Conservation (phyloP, 2,888 invertebrate genomes). For the Prionchulus punctatus region DNA sequence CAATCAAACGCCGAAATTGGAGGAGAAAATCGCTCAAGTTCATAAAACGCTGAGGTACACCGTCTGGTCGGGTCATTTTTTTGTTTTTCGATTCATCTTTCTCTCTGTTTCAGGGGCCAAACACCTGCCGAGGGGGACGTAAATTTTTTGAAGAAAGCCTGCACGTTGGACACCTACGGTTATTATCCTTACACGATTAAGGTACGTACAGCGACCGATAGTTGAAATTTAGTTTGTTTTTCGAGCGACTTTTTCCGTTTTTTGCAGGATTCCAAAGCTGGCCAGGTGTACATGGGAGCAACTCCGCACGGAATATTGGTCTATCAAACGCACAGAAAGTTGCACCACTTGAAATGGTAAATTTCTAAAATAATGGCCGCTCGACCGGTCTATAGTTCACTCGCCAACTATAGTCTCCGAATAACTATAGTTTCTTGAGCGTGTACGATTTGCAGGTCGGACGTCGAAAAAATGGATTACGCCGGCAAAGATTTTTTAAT, state of each 20-base stretch:
- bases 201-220: no score
- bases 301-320: slow-evolving; percentile 87
- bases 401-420: no score
- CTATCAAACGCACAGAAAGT: slow-evolving; percentile 77
- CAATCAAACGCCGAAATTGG: slow-evolving; percentile 76
- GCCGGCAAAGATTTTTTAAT: slow-evolving; percentile 95
- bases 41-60: slow-evolving; percentile 57
- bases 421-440: no score
- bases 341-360: slow-evolving; percentile 84
- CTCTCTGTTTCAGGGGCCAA: slow-evolving; percentile 47
- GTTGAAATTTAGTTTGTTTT: no score
- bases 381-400: no score
- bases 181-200: slow-evolving; percentile 96
- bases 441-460: slow-evolving; percentile 42
- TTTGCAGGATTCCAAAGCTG: slow-evolving; percentile 61
- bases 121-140: slow-evolving; percentile 71
- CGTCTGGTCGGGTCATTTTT: neutral
- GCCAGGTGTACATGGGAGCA: slow-evolving; percentile 77
- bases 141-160: slow-evolving; percentile 74
- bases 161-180: slow-evolving; percentile 83
- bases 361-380: slow-evolving; percentile 8
- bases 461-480: slow-evolving; percentile 86
- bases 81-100: neutral
- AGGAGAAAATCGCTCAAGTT: slow-evolving; percentile 77
- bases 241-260: no score